phyloP scores from a whole-genome alignment of 1,140 invertebrate species.

The Drosophila simulans region DNA sequence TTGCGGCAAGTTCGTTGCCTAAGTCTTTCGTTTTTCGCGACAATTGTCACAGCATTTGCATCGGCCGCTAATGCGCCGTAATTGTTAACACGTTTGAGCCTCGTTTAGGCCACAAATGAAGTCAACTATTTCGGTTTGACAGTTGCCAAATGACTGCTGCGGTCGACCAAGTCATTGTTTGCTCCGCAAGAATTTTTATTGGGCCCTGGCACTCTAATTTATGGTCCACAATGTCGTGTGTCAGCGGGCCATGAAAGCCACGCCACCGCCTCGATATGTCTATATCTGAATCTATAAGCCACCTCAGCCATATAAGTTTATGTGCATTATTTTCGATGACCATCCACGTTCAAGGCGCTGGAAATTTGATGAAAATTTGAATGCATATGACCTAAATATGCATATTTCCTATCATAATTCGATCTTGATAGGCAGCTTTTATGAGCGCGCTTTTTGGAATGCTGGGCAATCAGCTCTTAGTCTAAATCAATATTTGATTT shows the following conservation, averaged over 20 bases:
- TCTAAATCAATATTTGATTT: constrained; percentile 3
- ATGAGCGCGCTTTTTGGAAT: constrained; percentile 16
- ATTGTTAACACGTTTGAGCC: constrained; percentile 50
- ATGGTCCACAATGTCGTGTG: constrained; percentile 63
- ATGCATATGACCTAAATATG: constrained; percentile 23
- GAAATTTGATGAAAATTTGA: constrained; percentile 34
- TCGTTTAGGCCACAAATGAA: constrained; percentile 57
- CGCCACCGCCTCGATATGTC: constrained; percentile 47
- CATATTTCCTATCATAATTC: constrained; percentile 24
- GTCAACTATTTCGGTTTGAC: constrained; percentile 42
- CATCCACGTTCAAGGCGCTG: constrained; percentile 33
- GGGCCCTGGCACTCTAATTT: constrained; percentile 67
- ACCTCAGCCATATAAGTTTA: constrained; percentile 22
- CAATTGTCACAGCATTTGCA: constrained; percentile 55
- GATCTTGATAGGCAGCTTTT: constrained; percentile 28
- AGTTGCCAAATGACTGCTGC: constrained; percentile 41
- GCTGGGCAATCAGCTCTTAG: neutral
- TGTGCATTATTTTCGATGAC: constrained; percentile 24
- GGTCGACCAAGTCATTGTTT: constrained; percentile 29
- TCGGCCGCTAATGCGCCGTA: constrained; percentile 27
- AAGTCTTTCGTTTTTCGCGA: constrained; percentile 67
- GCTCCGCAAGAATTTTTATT: constrained; percentile 70
- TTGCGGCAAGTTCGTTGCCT: constrained; percentile 63
- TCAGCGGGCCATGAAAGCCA: constrained; percentile 52
- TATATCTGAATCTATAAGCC: constrained; percentile 6